Evolutionary conservation across 1,140 invertebrate species (phyloP).

Genomic region (Caenorhabditis tropicalis): DNA sequence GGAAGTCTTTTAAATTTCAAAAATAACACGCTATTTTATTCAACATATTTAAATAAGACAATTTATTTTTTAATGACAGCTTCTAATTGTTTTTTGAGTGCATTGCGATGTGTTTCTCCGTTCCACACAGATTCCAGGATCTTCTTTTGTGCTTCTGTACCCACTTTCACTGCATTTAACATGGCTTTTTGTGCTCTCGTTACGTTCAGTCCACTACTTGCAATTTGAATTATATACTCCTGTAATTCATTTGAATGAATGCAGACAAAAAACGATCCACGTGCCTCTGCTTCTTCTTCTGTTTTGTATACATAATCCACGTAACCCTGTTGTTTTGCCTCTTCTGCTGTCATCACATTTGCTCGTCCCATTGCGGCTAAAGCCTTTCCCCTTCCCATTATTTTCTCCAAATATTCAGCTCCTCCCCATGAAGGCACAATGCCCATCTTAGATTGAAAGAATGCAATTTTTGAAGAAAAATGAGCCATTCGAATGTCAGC

Average conservation of each 20-base stretch:
- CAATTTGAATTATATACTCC: neutral
- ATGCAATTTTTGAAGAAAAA: constrained; percentile 28
- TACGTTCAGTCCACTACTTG: neutral
- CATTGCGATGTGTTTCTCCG: constrained; percentile 18
- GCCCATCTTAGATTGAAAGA: constrained; percentile 46
- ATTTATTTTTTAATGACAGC: constrained; percentile 4
- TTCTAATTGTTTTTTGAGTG: neutral
- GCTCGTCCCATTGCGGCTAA: constrained; percentile 27
- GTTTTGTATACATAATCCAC: constrained; percentile 14
- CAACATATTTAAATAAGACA: neutral
- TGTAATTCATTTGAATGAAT: neutral
- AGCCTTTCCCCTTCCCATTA: constrained; percentile 26
- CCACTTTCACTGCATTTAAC: neutral
- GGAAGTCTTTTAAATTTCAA: too few species aligned
- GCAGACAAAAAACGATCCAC: too few species aligned
- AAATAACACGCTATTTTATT: too few species aligned
- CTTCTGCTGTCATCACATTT: constrained; percentile 19
- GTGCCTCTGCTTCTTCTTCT: constrained; percentile 5
- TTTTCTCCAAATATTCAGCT: constrained; percentile 33
- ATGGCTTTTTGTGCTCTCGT: constrained; percentile 23
- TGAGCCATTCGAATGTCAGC: constrained; percentile 43
- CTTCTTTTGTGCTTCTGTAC: neutral
- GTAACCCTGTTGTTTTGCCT: neutral
- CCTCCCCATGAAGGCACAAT: constrained; percentile 48
- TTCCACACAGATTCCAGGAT: neutral